phyloP scores from a whole-genome alignment of 2,888 invertebrate genomes.

The Idaea aversata region DNA sequence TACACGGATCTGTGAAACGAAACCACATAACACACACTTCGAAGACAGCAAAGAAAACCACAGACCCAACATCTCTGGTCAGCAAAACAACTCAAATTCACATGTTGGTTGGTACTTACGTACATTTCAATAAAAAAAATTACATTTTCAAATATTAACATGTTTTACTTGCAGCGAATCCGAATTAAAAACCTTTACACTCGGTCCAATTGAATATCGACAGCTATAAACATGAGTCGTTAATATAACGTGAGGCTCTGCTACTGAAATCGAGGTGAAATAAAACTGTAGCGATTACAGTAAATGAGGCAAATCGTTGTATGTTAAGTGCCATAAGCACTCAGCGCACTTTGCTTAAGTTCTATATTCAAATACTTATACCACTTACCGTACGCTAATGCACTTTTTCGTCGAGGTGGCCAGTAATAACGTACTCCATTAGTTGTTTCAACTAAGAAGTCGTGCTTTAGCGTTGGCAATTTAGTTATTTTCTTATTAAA shows the following conservation, averaged over 20 bases:
- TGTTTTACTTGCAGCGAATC: slow-evolving; percentile 23
- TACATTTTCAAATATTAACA: slow-evolving; percentile 30
- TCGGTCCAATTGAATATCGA: slow-evolving; percentile 44
- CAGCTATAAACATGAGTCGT: slow-evolving; percentile 41
- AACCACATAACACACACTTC: slow-evolving; percentile 5
- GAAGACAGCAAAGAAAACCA: slow-evolving; percentile 15
- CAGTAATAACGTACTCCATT: slow-evolving; percentile 71
- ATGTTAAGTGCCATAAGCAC: slow-evolving; percentile 69
- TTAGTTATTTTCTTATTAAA: slow-evolving; percentile 31
- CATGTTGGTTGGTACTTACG: slow-evolving; percentile 22
- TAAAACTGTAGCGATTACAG: slow-evolving; percentile 62
- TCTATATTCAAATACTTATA: slow-evolving; percentile 76
- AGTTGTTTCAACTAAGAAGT: slow-evolving; percentile 61
- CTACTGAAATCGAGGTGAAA: slow-evolving; percentile 46
- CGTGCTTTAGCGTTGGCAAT: slow-evolving; percentile 48
- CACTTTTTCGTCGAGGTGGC: slow-evolving; percentile 71
- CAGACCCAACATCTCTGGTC: slow-evolving; percentile 28
- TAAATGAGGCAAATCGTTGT: slow-evolving; percentile 67
- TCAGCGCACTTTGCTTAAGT: slow-evolving; percentile 69
- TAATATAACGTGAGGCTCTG: slow-evolving; percentile 39
- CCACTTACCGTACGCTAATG: slow-evolving; percentile 73
- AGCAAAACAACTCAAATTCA: slow-evolving; percentile 28
- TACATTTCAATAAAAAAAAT: slow-evolving; percentile 14
- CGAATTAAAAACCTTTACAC: slow-evolving; percentile 45
- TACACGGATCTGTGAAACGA: slow-evolving; percentile 38